Conservation (phyloP, 1,140 invertebrate genomes). For the Nasonia longicornis region DNA sequence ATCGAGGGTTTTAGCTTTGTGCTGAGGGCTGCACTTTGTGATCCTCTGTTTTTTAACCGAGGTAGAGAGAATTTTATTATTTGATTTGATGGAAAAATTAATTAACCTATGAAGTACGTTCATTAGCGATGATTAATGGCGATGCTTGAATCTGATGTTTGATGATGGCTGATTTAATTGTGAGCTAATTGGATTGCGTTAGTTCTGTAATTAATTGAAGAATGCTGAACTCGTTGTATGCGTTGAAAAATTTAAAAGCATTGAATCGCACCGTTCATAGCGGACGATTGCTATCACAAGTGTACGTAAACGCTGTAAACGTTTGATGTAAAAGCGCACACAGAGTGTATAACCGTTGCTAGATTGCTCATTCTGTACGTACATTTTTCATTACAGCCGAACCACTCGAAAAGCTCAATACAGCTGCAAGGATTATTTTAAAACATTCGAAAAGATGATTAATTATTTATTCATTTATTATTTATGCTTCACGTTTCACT, state of each 20-base stretch:
- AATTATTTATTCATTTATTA: too few species aligned
- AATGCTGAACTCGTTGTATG: background rate
- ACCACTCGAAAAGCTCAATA: too few species aligned
- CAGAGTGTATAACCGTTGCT: background rate
- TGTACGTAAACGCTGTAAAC: background rate
- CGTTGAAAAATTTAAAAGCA: background rate
- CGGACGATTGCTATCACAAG: background rate
- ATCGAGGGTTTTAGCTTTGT: too few species aligned
- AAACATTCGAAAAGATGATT: too few species aligned
- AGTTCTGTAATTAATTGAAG: background rate
- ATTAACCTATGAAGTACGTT: background rate
- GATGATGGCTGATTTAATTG: background rate
- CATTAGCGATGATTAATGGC: background rate
- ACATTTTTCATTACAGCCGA: background rate
- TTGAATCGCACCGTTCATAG: background rate
- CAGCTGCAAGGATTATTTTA: too few species aligned
- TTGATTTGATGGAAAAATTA: too few species aligned
- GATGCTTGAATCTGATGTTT: background rate
- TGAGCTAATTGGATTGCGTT: background rate
- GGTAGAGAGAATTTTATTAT: too few species aligned
- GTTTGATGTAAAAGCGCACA: background rate
- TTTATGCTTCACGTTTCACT: too few species aligned
- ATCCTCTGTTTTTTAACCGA: too few species aligned
- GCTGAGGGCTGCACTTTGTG: too few species aligned
- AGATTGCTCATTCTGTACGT: background rate